Base-by-base conservation (phyloP, 2,113 vertebrate genomes). In the Chionis minor region DNA sequence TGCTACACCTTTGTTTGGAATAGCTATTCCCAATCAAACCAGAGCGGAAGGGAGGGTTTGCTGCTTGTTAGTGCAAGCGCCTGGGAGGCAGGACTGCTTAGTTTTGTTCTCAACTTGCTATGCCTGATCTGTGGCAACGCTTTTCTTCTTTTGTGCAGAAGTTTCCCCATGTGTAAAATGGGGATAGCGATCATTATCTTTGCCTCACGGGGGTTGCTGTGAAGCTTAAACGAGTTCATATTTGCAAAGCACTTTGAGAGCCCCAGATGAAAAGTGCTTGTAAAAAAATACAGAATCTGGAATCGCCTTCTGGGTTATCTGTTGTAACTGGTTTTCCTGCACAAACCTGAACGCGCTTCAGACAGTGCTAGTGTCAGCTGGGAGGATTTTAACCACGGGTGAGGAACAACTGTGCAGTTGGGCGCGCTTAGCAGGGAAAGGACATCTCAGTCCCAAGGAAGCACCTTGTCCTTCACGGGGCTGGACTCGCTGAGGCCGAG, bases 301-400 rank as follows among this genome's bases (percentile, higher is more conserved):
- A 91, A 90, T 80, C 89, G 80, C 94, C 94, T 97, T 13, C 90
- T 92, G 94, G 92, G 88, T 92, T 96, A 93, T 94, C 95, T 96
- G 96, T 96, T 95, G 83, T 72, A 97, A 97, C 97, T 96, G 94
- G 96, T 97, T 97, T 94, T 97, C 96, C 96, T 94, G 94, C 92
- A 96, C 93, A 83, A 95, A 94, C 91, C 93, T 93, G 94, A 97
- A 91, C 8, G 0, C 0, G 3, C 63, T 91, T 61, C 83, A 91
- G 81, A 91, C 92, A 16, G 58, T 4, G 32, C 65, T 63, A 21
- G 32, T 85, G 75, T 82, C 70, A 79, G 84, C 7, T 47, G 59
- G 86, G 47, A 61, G 70, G 55, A 61, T 77, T 91, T 56, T 75
- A 54, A 35, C 65, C 42, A 5, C 3, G 8, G 9, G 5, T 65